These are phyloP conservation scores for Uria aalge DNA, from an alignment of 2,113 vertebrate genomes.

Conservation along the genomic window DNA sequence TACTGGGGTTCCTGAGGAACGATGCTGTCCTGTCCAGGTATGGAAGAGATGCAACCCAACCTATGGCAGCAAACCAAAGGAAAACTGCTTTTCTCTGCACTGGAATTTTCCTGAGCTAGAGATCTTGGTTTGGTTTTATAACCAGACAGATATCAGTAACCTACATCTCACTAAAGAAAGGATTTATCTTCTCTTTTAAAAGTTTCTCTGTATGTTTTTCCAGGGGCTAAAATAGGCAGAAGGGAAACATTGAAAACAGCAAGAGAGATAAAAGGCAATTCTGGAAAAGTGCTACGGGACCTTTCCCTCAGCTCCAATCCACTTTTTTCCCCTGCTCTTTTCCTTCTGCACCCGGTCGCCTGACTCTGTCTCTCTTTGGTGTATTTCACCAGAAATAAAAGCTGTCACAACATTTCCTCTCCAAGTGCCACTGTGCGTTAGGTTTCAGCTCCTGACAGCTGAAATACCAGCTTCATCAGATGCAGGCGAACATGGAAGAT, in stretches of 20 bases:
- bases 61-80: not conserved
- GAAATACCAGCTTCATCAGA: not conserved
- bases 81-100: not conserved
- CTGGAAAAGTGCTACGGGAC: not conserved
- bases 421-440: not conserved
- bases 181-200: conserved; percentile 31
- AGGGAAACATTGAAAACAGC: not conserved
- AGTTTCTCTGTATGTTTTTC: conserved; percentile 26
- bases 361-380: not conserved
- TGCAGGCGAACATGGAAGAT: fast-evolving
- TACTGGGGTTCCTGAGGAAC: not conserved
- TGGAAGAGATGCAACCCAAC: not conserved
- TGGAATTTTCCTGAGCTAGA: conserved; percentile 18
- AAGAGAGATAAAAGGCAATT: not conserved
- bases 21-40: not conserved
- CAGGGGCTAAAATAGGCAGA: not conserved
- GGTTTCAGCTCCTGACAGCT: not conserved
- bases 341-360: not conserved
- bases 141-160: conserved; percentile 31
- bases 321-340: not conserved
- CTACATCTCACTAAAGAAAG: conserved; percentile 17
- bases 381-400: conserved; percentile 16
- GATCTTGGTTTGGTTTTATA: not conserved
- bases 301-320: not conserved
- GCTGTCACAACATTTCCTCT: conserved; percentile 26